Conservation (phyloP, 2,113 vertebrate species). For the Andinoacara biseriatus region DNA sequence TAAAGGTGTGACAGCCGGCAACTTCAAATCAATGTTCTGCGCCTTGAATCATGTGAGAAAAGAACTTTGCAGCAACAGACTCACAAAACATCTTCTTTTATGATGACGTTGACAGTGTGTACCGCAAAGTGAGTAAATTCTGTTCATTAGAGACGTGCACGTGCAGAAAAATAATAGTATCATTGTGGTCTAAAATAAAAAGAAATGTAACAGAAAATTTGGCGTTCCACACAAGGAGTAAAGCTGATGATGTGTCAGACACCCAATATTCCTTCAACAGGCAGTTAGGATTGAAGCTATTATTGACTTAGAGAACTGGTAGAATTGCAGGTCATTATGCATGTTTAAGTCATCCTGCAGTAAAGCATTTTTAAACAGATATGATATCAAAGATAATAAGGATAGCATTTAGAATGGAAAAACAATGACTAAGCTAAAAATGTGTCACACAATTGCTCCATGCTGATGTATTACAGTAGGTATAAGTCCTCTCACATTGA, state of each 20-base stretch:
- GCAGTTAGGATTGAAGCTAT: neutral
- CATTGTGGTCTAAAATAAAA: neutral
- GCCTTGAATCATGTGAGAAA: constrained; percentile 47
- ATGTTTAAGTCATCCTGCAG: neutral
- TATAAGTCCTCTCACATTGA: too few relatives aligned
- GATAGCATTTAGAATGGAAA: neutral
- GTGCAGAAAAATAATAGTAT: neutral
- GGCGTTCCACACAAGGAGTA: neutral
- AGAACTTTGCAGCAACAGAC: neutral
- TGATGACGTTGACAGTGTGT: neutral
- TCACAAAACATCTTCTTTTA: neutral
- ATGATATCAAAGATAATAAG: neutral
- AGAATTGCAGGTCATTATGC: neutral
- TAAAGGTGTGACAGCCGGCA: constrained; percentile 24
- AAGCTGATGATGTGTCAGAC: neutral
- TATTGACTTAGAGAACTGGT: neutral
- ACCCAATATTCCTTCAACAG: neutral
- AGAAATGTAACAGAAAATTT: neutral
- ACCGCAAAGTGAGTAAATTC: too few relatives aligned
- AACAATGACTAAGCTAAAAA: neutral
- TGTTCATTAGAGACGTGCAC: neutral
- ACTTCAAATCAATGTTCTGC: constrained; percentile 44
- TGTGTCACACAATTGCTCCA: neutral
- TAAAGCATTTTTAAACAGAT: neutral
- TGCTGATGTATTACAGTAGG: neutral